Evolutionary conservation across 2,888 invertebrate species (phyloP).

Genomic region (Rugalucina vietnamica): DNA sequence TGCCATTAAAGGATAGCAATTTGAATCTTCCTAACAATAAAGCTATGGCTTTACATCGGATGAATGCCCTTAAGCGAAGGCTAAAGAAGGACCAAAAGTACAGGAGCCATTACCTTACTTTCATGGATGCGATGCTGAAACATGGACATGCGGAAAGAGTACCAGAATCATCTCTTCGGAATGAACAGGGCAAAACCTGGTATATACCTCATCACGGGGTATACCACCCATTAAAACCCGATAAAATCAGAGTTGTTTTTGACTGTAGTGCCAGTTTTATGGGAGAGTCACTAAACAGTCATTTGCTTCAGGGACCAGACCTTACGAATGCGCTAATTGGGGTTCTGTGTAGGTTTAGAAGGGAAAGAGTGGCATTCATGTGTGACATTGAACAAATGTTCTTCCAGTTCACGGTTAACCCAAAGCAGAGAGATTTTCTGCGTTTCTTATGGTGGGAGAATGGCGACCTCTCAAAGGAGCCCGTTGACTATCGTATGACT

Average conservation of each 20-base stretch:
- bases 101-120: neutral
- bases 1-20: conserved; percentile 5
- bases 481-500: conserved; percentile 14
- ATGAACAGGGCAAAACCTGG: conserved; percentile 4
- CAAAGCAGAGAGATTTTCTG: conserved; percentile 8
- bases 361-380: conserved; percentile 23
- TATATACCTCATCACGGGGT: conserved; percentile 17
- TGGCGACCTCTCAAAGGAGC: conserved; percentile 7
- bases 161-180: neutral
- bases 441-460: conserved; percentile 47
- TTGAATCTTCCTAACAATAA: conserved; percentile 13
- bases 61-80: neutral
- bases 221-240: conserved; percentile 8
- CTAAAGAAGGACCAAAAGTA: conserved; percentile 9
- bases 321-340: conserved; percentile 7
- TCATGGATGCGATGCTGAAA: conserved; percentile 1
- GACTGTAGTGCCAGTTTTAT: neutral
- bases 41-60: neutral
- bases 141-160: neutral
- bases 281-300: neutral
- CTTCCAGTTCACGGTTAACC: conserved; percentile 27
- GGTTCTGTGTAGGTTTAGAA: conserved; percentile 37
- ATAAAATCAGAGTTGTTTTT: conserved; percentile 5
- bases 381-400: conserved; percentile 31
- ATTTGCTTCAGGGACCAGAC: conserved; percentile 3